Conservation (phyloP, 2,888 invertebrate species). For the Chironomus tentans region DNA sequence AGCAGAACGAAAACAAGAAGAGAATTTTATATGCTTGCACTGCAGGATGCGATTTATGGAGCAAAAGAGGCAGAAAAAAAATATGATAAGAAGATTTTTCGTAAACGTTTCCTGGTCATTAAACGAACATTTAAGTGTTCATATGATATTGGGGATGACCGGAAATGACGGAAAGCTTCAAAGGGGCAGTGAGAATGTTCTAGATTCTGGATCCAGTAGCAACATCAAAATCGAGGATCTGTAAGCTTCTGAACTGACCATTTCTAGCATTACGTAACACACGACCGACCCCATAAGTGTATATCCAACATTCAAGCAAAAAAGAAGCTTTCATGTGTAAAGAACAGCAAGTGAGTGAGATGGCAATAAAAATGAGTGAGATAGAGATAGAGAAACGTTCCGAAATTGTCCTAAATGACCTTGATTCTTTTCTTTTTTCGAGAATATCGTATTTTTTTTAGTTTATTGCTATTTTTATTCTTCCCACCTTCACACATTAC, state of each 20-base stretch:
- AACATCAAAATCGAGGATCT: no score
- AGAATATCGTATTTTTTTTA: slow-evolving; percentile 15
- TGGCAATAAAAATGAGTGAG: no score
- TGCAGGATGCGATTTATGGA: slow-evolving; percentile 16
- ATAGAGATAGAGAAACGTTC: neutral
- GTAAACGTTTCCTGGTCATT: slow-evolving; percentile 9
- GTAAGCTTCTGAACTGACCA: no score
- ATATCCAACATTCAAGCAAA: neutral
- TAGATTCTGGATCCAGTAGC: no score
- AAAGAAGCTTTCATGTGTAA: slow-evolving; percentile 14
- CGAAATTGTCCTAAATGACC: slow-evolving; percentile 24
- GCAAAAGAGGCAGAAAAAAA: neutral
- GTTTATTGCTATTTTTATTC: slow-evolving; percentile 20
- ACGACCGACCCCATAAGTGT: neutral
- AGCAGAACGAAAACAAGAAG: no score
- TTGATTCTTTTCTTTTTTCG: slow-evolving; percentile 19
- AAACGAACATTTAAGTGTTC: neutral
- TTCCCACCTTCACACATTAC: slow-evolving; percentile 21
- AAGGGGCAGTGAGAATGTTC: no score
- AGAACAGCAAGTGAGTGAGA: neutral
- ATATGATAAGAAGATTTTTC: neutral
- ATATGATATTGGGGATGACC: no score
- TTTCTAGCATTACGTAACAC: no score
- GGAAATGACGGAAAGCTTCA: neutral
- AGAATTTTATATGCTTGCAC: slow-evolving; percentile 13